Base-by-base conservation (phyloP, 2,888 invertebrate species). In the Lasius platythorax region DNA sequence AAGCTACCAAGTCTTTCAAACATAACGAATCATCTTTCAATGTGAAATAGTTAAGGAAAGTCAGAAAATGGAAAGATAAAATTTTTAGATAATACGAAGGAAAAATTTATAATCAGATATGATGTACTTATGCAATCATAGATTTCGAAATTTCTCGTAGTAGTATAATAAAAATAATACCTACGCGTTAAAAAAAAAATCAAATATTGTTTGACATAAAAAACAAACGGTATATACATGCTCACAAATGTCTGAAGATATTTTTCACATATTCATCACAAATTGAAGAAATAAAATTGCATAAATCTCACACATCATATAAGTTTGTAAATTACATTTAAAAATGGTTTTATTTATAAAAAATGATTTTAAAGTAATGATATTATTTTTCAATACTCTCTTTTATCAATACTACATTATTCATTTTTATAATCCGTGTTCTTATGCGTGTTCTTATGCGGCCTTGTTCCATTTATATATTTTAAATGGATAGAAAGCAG, bases 1-100 rank as follows among this genome's bases (percentile, higher is more conserved):
- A 87, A 81, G 15, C 66, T 81, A 74, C 84, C 89, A 88, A 90
- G 67, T 23, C 73, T 82, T 72, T 85, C 90, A 87, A 87, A 75
- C 84, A 37, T 61, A 63, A 79, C 82, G 74, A 89, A 85, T 73
- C 70, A 33, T n/a, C 78, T 85, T 70, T 87, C 83, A 76, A 84
- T 72, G 56, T 40, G 61, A 50, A 68, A 64, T 78, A 63, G 73
- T 82, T 50, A 64, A 85, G 66, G 37, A 64, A 73, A 73, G 40
- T 81, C 83, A 74, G 63, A 74, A 64, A 75, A 46, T 23, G 46
- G 30, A n/a, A 9, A 15, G n/a, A 56, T 40, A 76, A 74, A 74
- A 33, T 64, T 46, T 50, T 40, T 37, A 23, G 56, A 33, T 68
- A 56, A 43, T 8, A 43, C 2, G 3, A 78, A 37, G 11, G 53